Base-by-base conservation (phyloP, 2,797 vertebrate species). In the Enteromius fasciolatus region DNA sequence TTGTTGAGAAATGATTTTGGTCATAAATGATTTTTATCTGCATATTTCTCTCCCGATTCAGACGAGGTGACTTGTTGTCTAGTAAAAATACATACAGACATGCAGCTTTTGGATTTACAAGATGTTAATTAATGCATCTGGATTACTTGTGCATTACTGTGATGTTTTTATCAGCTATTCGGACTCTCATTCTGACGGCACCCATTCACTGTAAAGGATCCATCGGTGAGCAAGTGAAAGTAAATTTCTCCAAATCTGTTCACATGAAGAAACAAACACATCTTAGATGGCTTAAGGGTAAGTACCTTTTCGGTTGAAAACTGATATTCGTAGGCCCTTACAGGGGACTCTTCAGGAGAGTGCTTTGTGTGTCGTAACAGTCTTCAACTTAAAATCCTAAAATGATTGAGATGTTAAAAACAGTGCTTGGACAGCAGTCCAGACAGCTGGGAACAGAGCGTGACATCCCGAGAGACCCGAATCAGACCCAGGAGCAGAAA, bases 391-490 rank as follows among this genome's bases (percentile, higher is more conserved):
- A 10, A 61, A 61, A 61, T 48, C 23, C 41, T 33, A 4, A 63
- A 77, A 61, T n/a, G 5, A 64, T 77, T 31, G 17, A 33, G 36
- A 64, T 20, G 63, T 77, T 77, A 18, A 33, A 11, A 48, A 33
- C 41, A 64, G 39, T n/a, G 5, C 41, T 64, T 77, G 14, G 74
- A 61, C 17, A 0, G 18, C 59, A 20, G 15, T 76, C 15, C 57
- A 44, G 54, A 61, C 54, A 12, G 59, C 48, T 64, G 59, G 75
- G 75, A 77, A 64, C 75, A 63, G 59, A 77, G 57, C 5, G 11
- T 63, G 15, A 77, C 39, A 63, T 46, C 63, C 75, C 31, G 54
- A 28, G 2, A 61, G 36, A 18, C 15, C 11, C 0, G 72, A 64
- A 63, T n/a, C 75, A 63, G 74, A 20, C 46, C 52, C 46, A 63